Percentiles rank a stretch among this genome's conserved stretches.
These are phyloP conservation scores for Dasysyrphus tricinctus DNA, from an alignment of 2,888 invertebrate species.

Conservation along the genomic window DNA sequence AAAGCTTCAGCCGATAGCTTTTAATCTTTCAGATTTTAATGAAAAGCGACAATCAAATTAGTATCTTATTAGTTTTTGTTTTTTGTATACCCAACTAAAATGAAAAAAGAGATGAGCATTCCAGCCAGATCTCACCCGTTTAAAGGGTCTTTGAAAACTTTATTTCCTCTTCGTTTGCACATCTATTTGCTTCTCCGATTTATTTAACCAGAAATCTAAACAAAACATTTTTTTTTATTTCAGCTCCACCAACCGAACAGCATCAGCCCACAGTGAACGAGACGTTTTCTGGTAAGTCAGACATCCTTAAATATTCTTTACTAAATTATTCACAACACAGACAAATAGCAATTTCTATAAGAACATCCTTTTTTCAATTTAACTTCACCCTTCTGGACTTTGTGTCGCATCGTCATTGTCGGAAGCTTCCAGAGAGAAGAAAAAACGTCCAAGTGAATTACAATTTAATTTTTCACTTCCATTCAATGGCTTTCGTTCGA, in stretches of 20 bases:
- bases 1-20: too few species aligned
- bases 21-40: too few species aligned
- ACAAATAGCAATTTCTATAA: slow-evolving; percentile 44
- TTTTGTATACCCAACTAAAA: too few species aligned
- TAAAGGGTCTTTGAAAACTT: background rate
- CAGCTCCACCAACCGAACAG: slow-evolving; percentile 56
- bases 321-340: slow-evolving; percentile 68
- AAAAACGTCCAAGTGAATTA: slow-evolving; percentile 64
- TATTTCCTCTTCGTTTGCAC: background rate
- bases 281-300: slow-evolving; percentile 70
- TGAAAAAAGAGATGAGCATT: background rate
- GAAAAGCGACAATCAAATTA: too few species aligned
- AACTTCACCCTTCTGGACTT: slow-evolving; percentile 29
- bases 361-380: slow-evolving; percentile 58
- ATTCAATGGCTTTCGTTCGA: slow-evolving; percentile 50
- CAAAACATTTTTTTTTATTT: slow-evolving; percentile 25
- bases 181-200: background rate
- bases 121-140: background rate
- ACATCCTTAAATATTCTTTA: slow-evolving; percentile 30
- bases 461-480: slow-evolving; percentile 74
- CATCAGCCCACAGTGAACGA: slow-evolving; percentile 60
- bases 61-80: too few species aligned
- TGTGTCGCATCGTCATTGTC: background rate
- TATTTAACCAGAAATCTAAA: background rate
- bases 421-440: background rate